Evolutionary conservation across 2,888 invertebrate species (phyloP), one percentile per base, ranked within the genome.

Genomic region (Steinernema carpocapsae): DNA sequence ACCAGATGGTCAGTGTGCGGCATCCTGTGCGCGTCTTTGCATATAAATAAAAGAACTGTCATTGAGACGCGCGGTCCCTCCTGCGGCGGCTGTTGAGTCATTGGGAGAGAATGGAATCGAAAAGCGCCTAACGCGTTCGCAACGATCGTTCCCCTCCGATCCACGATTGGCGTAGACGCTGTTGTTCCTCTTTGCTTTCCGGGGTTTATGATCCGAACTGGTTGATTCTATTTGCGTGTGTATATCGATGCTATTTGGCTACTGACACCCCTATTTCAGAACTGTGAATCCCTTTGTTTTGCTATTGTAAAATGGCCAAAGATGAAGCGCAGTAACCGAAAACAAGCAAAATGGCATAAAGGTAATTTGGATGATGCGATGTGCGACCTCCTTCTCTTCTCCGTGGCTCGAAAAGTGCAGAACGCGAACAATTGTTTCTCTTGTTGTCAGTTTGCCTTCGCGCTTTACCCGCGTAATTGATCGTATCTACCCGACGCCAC

Each of bases 21-120:
- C 22, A 14, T 14, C 22, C 2, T 10, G n/a, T 17, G 56, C 56
- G 56, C 56, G 56, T 56, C 56, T 56, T 56, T 22, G 56, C 56
- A n/a, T n/a, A 56, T 56, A 56, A 56, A 56, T 56, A 56, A 56
- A 56, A 56, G 56, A 56, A 56, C 56, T 56, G 56, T 56, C 56
- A 56, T 22, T 56, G 56, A 56, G 56, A 19, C n/a, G 56, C 56
- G 56, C 56, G 56, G 10, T 12, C 43, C 43, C 43, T 43, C 43
- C 56, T 19, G 56, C 26, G 56, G 56, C n/a, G 56, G 14, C 56
- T 56, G 56, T 56, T 56, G 56, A 56, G n/a, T 56, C 56, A 56
- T 43, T 12, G 22, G 56, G 56, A 17, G 56, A 56, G 26, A 1
- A n/a, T 22, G 6, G 56, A 56, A 56, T 24, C 22, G 56, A 10